These are phyloP conservation scores for Chouioia cunea DNA, from an alignment of 2,888 invertebrate species.

Conservation along the genomic window DNA sequence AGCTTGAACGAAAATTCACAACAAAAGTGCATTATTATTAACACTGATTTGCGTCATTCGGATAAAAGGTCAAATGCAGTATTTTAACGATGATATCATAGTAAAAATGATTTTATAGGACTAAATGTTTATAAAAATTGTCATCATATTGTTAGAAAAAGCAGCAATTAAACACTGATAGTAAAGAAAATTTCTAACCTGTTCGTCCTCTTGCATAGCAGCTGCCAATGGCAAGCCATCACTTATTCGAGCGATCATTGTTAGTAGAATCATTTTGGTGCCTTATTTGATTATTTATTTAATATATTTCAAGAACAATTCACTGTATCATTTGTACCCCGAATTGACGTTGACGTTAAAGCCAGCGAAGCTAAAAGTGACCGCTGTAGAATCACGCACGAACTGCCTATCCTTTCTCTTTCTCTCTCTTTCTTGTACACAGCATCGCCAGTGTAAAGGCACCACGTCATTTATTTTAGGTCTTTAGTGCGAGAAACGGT, in stretches of 20 bases:
- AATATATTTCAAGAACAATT: constrained; percentile 10
- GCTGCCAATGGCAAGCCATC: constrained; percentile 97
- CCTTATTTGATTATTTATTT: constrained; percentile 7
- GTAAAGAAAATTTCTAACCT: constrained; percentile 74
- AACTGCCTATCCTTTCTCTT: not conserved
- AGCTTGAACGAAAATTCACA: no score
- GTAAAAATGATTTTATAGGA: not conserved
- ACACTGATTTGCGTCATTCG: constrained; percentile 10
- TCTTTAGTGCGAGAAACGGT: constrained; percentile 4
- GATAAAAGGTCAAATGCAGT: not conserved
- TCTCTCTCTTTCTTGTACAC: constrained; percentile 6
- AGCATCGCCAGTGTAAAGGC: constrained; percentile 53
- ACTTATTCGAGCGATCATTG: constrained; percentile 95
- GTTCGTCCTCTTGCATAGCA: constrained; percentile 98
- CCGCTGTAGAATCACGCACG: constrained; percentile 18
- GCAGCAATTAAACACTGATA: constrained; percentile 46
- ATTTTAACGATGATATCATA: not conserved
- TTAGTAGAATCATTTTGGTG: constrained; percentile 91
- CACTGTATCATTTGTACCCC: constrained; percentile 24
- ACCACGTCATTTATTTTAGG: constrained; percentile 61
- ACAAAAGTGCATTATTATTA: no score
- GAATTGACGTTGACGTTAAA: constrained; percentile 18
- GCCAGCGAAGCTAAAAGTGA: constrained; percentile 4
- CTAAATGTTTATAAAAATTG: not conserved
- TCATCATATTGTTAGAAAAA: constrained; percentile 30